Evolutionary conservation across 2,888 invertebrate species (phyloP), one percentile per base, ranked within the genome.

Genomic region (Molorchus minor): DNA sequence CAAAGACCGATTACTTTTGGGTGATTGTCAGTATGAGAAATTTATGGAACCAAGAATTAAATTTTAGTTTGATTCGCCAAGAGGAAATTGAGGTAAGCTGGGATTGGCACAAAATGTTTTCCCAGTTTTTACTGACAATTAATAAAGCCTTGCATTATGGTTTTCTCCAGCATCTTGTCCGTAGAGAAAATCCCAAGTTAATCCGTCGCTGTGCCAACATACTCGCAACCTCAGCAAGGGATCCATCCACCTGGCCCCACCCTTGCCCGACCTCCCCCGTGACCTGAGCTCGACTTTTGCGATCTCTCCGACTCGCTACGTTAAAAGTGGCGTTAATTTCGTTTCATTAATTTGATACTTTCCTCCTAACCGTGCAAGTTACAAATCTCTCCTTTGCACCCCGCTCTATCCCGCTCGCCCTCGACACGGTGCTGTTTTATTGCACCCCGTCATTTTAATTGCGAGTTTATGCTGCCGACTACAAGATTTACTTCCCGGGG

Each of bases 261-360:
- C 56, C 38, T 5, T 17, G 15, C 53, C 35, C 49, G 49, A 49
- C 49, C 38, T 16, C 5, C 35, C 47, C 25, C 4, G 5, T 25
- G 25, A 25, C 8, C 25, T 8, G 5, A 25, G 25, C 4, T 5
- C 25, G 15, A 13, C 38, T 36, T 13, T n/a, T 13, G 25, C 33
- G n/a, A n/a, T 10, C 19, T 40, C 54, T 20, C 45, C 25, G 36
- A 15, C 53, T 25, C 45, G 21, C 47, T 56, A 56, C 45, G 21
- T 43, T 56, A 56, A 58, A 51, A 61, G 58, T 46, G 29, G 29
- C 58, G 53, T 53, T 58, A 64, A 58, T 61, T 58, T 61, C 44
- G 51, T 56, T 61, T 58, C 64, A 64, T 64, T 63, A 64, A 64
- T 64, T 64, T 61, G 56, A 61, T 61, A 64, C 61, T 58, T 58